Conservation (phyloP, 2,888 invertebrate species). For the Cantharis flavilabris region DNA sequence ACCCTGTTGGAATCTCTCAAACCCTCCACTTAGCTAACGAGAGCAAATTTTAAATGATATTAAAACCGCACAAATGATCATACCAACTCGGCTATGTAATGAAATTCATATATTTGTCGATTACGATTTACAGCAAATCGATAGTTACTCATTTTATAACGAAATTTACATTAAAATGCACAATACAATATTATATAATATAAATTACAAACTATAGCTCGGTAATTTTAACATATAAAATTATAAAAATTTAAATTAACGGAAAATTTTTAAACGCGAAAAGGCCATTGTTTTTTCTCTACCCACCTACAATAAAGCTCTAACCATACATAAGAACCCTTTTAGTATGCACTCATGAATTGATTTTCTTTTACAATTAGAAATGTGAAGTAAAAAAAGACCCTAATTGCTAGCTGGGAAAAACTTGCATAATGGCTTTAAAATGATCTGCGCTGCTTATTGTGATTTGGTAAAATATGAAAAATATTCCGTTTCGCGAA, state of each 20-base stretch:
- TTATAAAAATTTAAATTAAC: not conserved
- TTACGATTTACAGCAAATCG: not conserved
- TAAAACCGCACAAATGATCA: slow-evolving; percentile 26
- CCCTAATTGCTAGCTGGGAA: not conserved
- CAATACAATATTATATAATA: not conserved
- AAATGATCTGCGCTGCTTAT: not conserved
- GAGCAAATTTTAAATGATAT: slow-evolving; percentile 31
- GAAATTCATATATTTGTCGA: slow-evolving; percentile 4
- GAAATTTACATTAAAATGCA: not conserved
- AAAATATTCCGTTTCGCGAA: not conserved
- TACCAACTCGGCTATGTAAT: slow-evolving; percentile 3
- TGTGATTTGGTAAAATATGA: not conserved
- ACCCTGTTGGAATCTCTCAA: slow-evolving; percentile 30
- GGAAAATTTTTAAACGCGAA: not conserved
- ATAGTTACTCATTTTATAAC: not conserved
- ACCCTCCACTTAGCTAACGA: slow-evolving; percentile 30
- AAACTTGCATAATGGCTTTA: slow-evolving; percentile 2
- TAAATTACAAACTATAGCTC: not conserved
- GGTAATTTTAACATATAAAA: not conserved
- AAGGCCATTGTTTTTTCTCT: not conserved
- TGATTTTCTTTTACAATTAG: slow-evolving; percentile 4
- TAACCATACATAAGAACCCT: slow-evolving; percentile 1
- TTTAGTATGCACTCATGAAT: slow-evolving; percentile 1
- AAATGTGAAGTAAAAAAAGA: slow-evolving; percentile 3
- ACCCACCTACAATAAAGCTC: not conserved